Evolutionary conservation across 2,113 vertebrate species (phyloP).

Genomic region (Arothron firmamentum): DNA sequence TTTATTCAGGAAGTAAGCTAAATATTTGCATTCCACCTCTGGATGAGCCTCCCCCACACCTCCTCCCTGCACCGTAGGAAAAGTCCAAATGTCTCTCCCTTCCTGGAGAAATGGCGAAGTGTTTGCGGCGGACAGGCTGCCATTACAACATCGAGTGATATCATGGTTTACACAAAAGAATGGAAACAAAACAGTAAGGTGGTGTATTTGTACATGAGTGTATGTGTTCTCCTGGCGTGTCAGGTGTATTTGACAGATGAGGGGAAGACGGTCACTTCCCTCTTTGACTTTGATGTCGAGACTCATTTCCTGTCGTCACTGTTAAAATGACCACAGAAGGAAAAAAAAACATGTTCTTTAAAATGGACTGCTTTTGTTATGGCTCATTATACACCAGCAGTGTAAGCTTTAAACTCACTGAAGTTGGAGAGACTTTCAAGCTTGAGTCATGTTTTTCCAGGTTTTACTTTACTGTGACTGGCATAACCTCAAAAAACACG

Average conservation of each 20-base stretch:
- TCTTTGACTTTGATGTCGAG: conserved; percentile 60
- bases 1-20: conserved; percentile 57
- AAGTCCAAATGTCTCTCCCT: conserved; percentile 11
- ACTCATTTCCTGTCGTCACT: conserved; percentile 62
- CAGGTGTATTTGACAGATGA: conserved; percentile 55
- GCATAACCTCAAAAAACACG: conserved; percentile 4
- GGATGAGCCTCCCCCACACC: conserved; percentile 31
- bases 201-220: conserved; percentile 7
- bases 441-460: neutral
- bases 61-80: too few relatives aligned
- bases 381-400: conserved; percentile 48
- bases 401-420: conserved; percentile 46
- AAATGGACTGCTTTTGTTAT: conserved; percentile 56
- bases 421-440: conserved; percentile 12
- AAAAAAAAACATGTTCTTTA: conserved; percentile 40
- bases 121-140: conserved; percentile 26
- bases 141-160: conserved; percentile 37
- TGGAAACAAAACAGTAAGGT: conserved; percentile 9
- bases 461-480: too few relatives aligned
- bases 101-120: conserved; percentile 6
- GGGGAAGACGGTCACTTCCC: conserved; percentile 60
- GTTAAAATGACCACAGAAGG: conserved; percentile 15
- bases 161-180: conserved; percentile 25
- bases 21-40: conserved; percentile 71
- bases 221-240: conserved; percentile 24